These are phyloP conservation scores for Magallana gigas DNA, from an alignment of 1,140 invertebrate species.

Conservation along the genomic window DNA sequence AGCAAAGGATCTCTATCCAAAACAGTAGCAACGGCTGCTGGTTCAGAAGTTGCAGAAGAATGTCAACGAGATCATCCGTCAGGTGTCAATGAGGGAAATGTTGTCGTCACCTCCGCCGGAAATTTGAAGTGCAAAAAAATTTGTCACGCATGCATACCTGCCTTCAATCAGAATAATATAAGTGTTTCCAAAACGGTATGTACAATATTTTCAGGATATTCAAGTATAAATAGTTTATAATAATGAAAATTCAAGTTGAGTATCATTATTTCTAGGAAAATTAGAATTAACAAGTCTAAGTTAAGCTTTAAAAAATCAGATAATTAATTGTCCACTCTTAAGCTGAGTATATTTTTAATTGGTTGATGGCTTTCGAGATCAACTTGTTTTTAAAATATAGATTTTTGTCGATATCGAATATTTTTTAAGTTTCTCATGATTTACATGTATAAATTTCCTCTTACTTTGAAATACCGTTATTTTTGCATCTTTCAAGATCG, in stretches of 20 bases:
- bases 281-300: too few relatives aligned
- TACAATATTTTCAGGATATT: too few relatives aligned
- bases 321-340: too few relatives aligned
- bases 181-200: not conserved
- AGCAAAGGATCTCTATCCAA: conserved; percentile 60
- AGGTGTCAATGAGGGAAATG: conserved; percentile 56
- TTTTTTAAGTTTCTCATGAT: not conserved
- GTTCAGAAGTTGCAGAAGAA: conserved; percentile 54
- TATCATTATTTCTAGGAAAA: too few relatives aligned
- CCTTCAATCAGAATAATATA: not conserved
- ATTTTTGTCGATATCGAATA: too few relatives aligned
- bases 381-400: too few relatives aligned
- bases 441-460: not conserved
- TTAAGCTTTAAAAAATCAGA: not conserved
- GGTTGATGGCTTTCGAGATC: too few relatives aligned
- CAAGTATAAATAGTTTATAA: too few relatives aligned
- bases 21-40: conserved; percentile 52
- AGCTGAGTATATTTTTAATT: too few relatives aligned
- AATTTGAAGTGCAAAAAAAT: conserved; percentile 63
- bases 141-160: conserved; percentile 50
- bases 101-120: conserved; percentile 57
- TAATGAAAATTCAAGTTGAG: not conserved
- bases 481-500: too few relatives aligned
- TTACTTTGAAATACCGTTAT: not conserved
- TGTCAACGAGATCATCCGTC: conserved; percentile 57